These are phyloP conservation scores for Unio delphinus DNA, from an alignment of 2,888 invertebrate genomes.

Conservation along the genomic window DNA sequence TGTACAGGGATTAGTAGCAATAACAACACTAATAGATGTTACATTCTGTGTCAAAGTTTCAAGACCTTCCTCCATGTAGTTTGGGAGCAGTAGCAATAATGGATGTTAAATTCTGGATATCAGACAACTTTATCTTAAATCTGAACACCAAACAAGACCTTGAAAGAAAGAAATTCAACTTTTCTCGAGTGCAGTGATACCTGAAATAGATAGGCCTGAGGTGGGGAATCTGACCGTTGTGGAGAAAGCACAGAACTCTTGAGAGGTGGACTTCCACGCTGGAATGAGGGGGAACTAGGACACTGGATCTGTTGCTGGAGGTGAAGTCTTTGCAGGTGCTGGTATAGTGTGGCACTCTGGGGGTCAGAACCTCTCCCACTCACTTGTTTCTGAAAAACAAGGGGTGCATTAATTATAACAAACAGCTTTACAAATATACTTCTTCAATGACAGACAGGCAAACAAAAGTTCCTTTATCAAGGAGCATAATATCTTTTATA, in stretches of 20 bases:
- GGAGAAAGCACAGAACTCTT: slow-evolving; percentile 19
- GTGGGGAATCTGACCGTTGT: slow-evolving; percentile 51
- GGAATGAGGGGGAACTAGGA: slow-evolving; percentile 33
- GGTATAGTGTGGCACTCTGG: slow-evolving; percentile 66
- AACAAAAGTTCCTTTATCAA: too few relatives aligned
- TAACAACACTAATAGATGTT: too few relatives aligned
- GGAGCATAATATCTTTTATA: too few relatives aligned
- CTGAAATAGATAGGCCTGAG: slow-evolving; percentile 35
- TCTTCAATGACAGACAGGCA: too few relatives aligned
- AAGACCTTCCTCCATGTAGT: too few relatives aligned
- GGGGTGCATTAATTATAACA: not conserved
- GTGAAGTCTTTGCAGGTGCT: slow-evolving; percentile 72
- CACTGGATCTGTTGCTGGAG: slow-evolving; percentile 59
- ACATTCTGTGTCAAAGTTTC: too few relatives aligned
- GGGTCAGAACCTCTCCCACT: slow-evolving; percentile 64
- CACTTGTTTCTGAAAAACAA: slow-evolving; percentile 67
- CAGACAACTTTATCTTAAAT: too few relatives aligned
- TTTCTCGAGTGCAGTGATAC: not conserved
- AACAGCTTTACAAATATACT: too few relatives aligned
- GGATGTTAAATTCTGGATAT: too few relatives aligned
- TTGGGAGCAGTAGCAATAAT: too few relatives aligned
- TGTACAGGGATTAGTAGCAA: too few relatives aligned
- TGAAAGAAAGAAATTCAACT: not conserved
- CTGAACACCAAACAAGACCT: too few relatives aligned
- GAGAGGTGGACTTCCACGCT: slow-evolving; percentile 37